Conservation (phyloP, 2,797 vertebrate species). For the Allobates femoralis region DNA sequence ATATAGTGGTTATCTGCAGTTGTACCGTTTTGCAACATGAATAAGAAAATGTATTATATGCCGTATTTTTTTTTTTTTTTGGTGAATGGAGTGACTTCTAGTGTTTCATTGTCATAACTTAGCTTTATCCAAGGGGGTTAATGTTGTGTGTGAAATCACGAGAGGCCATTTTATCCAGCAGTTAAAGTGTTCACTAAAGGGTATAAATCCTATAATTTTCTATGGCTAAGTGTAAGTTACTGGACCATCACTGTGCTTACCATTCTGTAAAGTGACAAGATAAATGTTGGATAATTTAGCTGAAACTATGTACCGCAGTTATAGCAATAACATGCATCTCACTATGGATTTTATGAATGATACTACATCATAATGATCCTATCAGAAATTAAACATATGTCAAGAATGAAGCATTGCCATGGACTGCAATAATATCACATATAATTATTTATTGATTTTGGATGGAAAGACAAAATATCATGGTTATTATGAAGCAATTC, state of each 20-base stretch:
- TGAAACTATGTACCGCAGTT: background rate
- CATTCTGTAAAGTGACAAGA: constrained; percentile 23
- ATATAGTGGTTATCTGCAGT: background rate
- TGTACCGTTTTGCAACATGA: background rate
- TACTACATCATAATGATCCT: background rate
- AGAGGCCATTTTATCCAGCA: constrained; percentile 22
- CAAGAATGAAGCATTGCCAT: constrained; percentile 8
- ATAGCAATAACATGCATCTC: constrained; percentile 5
- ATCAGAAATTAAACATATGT: constrained; percentile 11
- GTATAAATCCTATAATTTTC: constrained; percentile 39
- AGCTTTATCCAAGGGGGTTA: constrained; percentile 26
- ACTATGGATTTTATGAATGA: background rate
- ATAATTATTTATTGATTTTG: constrained; percentile 42
- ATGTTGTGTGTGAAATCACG: constrained; percentile 40
- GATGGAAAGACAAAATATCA: constrained; percentile 1
- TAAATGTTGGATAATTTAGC: constrained; percentile 1
- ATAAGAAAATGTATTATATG: background rate
- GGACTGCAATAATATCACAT: constrained; percentile 26
- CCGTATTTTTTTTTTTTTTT: background rate
- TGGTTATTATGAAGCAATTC: constrained; percentile 24
- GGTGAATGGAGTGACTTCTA: background rate
- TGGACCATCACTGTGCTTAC: background rate
- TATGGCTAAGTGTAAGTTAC: constrained; percentile 18
- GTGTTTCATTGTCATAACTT: background rate
- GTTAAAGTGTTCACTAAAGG: constrained; percentile 24